A percentile compares a stretch with the other conserved stretches of the same genome.
Conservation (phyloP, 2,888 invertebrate genomes). For the Aproaerema taeniolella region DNA sequence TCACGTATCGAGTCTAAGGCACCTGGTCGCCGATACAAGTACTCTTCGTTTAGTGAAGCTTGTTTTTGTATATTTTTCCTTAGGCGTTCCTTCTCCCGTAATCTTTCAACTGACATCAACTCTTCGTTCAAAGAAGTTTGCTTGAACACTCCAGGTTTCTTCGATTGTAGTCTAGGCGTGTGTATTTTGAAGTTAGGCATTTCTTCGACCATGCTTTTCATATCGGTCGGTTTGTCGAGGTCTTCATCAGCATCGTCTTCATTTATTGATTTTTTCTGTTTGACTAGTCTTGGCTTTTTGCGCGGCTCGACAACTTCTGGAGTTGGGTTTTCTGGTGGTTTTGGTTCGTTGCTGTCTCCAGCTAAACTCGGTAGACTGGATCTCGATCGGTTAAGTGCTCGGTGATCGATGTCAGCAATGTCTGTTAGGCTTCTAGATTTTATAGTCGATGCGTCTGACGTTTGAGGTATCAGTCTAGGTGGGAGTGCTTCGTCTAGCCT, state of each 20-base stretch:
- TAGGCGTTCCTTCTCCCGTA: conserved; percentile 89
- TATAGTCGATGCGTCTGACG: conserved; percentile 78
- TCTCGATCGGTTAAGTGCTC: conserved; percentile 81
- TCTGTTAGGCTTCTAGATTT: conserved; percentile 92
- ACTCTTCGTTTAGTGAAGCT: conserved; percentile 91
- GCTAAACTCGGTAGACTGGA: conserved; percentile 85
- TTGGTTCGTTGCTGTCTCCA: conserved; percentile 50
- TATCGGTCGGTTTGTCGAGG: conserved; percentile 82
- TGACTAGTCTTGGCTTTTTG: conserved; percentile 84
- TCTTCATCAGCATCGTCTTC: conserved; percentile 83
- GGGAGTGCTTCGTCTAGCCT: conserved; percentile 81
- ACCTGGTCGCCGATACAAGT: conserved; percentile 82
- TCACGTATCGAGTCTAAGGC: conserved; percentile 84
- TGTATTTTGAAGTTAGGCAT: conserved; percentile 81
- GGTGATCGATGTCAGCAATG: conserved; percentile 85
- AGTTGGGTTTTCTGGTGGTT: conserved; percentile 36
- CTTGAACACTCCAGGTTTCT: conserved; percentile 82
- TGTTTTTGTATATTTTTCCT: conserved; percentile 92
- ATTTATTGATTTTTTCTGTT: conserved; percentile 91
- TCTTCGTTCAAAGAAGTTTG: conserved; percentile 94
- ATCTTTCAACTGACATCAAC: conserved; percentile 90
- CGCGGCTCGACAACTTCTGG: conserved; percentile 74
- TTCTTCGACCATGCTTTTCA: conserved; percentile 80
- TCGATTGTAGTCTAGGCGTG: conserved; percentile 57
- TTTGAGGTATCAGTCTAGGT: conserved; percentile 59